A percentile compares a stretch with the other conserved stretches of the same genome.
These are phyloP conservation scores for Myotis davidii DNA, from an alignment of 2,113 vertebrate species.

Conservation along the genomic window DNA sequence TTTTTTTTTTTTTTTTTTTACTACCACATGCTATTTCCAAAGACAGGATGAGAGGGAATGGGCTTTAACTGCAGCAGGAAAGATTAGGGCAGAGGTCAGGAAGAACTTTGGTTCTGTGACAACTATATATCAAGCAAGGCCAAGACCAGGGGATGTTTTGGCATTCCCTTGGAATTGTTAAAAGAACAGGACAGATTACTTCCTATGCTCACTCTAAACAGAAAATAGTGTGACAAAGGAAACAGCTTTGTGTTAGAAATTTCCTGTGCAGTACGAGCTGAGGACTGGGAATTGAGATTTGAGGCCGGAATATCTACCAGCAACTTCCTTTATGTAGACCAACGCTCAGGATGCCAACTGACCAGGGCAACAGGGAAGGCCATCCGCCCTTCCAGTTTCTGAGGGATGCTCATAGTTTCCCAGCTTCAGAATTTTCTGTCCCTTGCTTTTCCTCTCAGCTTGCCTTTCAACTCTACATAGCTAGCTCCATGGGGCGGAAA, in stretches of 20 bases:
- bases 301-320: slow-evolving; percentile 9
- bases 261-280: slow-evolving; percentile 59
- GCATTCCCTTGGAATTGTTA: slow-evolving; percentile 68
- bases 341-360: background rate
- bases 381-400: background rate
- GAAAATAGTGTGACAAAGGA: slow-evolving; percentile 77
- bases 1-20: background rate
- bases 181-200: slow-evolving; percentile 73
- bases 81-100: slow-evolving; percentile 58
- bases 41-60: slow-evolving; percentile 60
- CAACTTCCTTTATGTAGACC: slow-evolving; percentile 29
- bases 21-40: background rate
- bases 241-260: slow-evolving; percentile 77
- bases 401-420: background rate
- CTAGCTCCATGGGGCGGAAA: too few relatives aligned
- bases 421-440: background rate
- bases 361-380: background rate
- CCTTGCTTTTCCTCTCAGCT: background rate
- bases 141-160: slow-evolving; percentile 66
- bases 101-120: slow-evolving; percentile 46
- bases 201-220: slow-evolving; percentile 67
- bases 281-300: slow-evolving; percentile 51
- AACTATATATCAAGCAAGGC: slow-evolving; percentile 54
- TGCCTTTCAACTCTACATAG: background rate
- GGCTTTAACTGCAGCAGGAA: slow-evolving; percentile 34